These are phyloP conservation scores for Dromius quadrimaculatus DNA, from an alignment of 2,888 invertebrate species.

Conservation along the genomic window DNA sequence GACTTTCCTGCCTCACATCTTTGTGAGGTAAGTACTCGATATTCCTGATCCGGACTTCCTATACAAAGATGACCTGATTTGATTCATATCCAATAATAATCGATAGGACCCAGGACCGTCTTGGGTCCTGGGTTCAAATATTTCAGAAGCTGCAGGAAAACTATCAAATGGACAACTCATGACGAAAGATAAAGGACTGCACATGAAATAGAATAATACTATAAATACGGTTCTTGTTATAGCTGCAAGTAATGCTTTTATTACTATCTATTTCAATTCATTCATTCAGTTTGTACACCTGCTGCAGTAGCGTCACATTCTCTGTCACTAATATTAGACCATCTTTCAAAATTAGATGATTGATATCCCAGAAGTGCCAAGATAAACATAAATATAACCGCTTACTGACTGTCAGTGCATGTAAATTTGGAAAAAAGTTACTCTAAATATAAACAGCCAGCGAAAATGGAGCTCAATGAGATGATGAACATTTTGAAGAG, in stretches of 20 bases:
- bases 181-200: too few species aligned
- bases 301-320: not conserved
- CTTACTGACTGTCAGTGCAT: not conserved
- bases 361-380: constrained; percentile 37
- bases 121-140: too few species aligned
- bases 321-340: constrained; percentile 29
- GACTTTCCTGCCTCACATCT: too few species aligned
- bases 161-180: too few species aligned
- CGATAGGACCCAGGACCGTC: too few species aligned
- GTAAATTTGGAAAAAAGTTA: not conserved
- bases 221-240: constrained; percentile 31
- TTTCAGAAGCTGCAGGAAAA: too few species aligned
- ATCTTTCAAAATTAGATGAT: constrained; percentile 44
- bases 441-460: constrained; percentile 11
- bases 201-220: too few species aligned
- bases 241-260: constrained; percentile 34
- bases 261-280: constrained; percentile 22
- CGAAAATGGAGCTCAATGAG: not conserved
- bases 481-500: not conserved
- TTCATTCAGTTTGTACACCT: constrained; percentile 18
- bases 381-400: constrained; percentile 35
- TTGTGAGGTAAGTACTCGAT: too few species aligned
- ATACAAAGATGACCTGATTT: too few species aligned
- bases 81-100: too few species aligned
- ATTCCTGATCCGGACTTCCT: too few species aligned